Percentiles rank a stretch among this genome's conserved stretches.
Conservation (phyloP, 1,140 invertebrate genomes). For the Calliphora vicina region DNA sequence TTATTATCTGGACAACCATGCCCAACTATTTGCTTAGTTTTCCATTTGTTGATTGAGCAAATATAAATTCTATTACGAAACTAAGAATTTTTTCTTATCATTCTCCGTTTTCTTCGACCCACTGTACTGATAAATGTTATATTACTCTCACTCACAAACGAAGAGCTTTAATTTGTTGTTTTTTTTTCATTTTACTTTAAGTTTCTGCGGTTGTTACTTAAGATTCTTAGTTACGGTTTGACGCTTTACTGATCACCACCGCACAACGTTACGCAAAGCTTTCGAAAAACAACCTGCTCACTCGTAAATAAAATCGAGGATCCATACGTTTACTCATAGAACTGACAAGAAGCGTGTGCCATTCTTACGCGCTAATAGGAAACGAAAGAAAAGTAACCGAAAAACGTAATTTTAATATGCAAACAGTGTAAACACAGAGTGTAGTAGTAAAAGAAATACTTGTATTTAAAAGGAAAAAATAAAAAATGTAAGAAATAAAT, state of each 20-base stretch:
- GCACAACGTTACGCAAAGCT: neutral
- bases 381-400: neutral
- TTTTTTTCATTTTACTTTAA: constrained; percentile 17
- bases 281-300: neutral
- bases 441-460: neutral
- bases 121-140: neutral
- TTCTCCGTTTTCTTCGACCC: neutral
- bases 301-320: neutral
- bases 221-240: constrained; percentile 33
- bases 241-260: constrained; percentile 22
- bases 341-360: constrained; percentile 19
- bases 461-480: neutral
- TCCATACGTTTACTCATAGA: neutral
- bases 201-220: constrained; percentile 27
- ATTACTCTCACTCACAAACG: neutral
- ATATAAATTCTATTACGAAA: no score
- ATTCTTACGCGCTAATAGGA: neutral
- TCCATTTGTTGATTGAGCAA: no score
- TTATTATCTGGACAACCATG: no score
- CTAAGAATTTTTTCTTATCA: no score
- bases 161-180: neutral
- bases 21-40: no score
- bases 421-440: neutral
- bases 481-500: neutral
- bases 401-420: constrained; percentile 12